Evolutionary conservation across 2,888 invertebrate genomes (phyloP).

Genomic region (Agonum fuliginosum): DNA sequence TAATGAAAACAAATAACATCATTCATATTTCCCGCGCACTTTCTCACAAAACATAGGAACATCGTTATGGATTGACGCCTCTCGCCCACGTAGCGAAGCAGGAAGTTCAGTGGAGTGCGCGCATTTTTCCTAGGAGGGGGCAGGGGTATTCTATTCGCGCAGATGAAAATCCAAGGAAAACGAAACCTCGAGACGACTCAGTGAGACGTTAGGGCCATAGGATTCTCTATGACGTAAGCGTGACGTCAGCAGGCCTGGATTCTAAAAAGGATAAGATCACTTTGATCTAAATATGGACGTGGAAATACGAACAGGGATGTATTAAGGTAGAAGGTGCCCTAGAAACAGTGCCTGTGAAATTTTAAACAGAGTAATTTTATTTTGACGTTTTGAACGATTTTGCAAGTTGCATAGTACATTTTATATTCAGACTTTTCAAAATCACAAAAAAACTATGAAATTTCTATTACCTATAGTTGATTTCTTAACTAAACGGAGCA

Average conservation of each 20-base stretch:
- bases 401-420: no score
- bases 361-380: no score
- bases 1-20: no score
- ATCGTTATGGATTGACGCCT: conserved; percentile 25
- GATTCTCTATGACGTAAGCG: neutral
- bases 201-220: neutral
- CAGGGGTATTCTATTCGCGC: neutral
- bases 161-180: neutral
- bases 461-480: no score
- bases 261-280: neutral
- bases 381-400: no score
- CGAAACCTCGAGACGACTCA: neutral
- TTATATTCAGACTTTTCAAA: no score
- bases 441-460: no score
- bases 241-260: conserved; percentile 8
- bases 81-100: neutral
- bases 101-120: conserved; percentile 19
- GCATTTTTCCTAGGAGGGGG: neutral
- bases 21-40: neutral
- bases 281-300: neutral
- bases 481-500: no score
- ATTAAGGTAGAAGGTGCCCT: no score
- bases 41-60: neutral
- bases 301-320: no score
- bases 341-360: no score